phyloP scores from a whole-genome alignment of 2,113 vertebrate species.

The Puma concolor region DNA sequence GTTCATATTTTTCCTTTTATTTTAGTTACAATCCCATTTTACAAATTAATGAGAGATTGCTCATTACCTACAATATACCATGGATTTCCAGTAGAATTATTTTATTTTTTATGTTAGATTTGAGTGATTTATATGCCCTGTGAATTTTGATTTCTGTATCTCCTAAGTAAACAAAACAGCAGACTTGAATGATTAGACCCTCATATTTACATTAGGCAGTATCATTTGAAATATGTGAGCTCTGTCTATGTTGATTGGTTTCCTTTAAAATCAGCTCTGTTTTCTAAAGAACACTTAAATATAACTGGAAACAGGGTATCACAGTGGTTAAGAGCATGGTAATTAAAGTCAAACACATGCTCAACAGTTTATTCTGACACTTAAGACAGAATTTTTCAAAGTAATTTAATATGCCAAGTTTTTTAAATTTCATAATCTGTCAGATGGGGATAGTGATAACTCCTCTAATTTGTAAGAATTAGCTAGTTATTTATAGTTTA shows the following conservation, averaged over 20 bases:
- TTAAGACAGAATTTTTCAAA: background rate
- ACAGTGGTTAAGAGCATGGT: background rate
- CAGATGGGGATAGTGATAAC: background rate
- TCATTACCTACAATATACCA: background rate
- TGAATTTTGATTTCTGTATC: background rate
- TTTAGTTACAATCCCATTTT: background rate
- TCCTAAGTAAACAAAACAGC: background rate
- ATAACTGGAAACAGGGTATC: background rate
- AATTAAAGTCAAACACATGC: background rate
- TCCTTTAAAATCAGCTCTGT: background rate
- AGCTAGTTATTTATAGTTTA: background rate
- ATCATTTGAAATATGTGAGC: background rate
- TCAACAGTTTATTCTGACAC: background rate
- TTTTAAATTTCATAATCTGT: background rate
- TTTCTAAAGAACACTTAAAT: background rate
- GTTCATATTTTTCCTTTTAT: background rate
- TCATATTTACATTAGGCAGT: background rate
- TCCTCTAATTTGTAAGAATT: background rate
- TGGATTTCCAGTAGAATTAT: background rate
- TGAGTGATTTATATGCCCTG: background rate
- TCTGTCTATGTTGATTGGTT: background rate
- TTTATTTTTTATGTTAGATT: background rate
- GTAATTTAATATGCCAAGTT: background rate
- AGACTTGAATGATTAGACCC: background rate
- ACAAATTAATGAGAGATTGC: background rate